Evolutionary conservation across 2,113 vertebrate species (phyloP), one percentile per base, ranked within the genome.

Genomic region (Ailurus styani): DNA sequence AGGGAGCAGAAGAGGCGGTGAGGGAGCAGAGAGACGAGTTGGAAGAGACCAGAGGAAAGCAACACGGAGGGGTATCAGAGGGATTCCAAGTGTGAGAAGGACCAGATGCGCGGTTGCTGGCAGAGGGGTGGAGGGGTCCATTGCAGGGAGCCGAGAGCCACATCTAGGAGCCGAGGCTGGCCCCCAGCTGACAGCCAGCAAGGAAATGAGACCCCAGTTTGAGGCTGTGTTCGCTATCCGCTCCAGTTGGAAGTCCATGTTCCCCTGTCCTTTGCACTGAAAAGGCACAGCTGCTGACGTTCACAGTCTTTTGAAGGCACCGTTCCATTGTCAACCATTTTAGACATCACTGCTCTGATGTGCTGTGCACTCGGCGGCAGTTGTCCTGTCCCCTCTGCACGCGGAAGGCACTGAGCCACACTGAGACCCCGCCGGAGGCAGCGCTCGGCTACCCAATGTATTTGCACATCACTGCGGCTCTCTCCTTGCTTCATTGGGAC

Each of bases 371-470:
- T 8, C 0, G 0, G 55, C 54, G 42, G 27, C 21, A 1, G 55
- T 62, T 27, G 17, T 42, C 82, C 34, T 23, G 34, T 54, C 18
- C 5, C 5, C 62, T 34, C 77, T 4, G 31, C 0, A 4, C 0
- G 0, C 3, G 45, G 45, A 37, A 87, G 54, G 64, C 1, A 4
- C n/a, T 1, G 55, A 54, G n/a, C 60, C 3, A 17, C 54, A 8
- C 37, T 34, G 42, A 3, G 18, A 34, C 21, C 27, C 47, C 1
- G 29, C 45, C 4, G 6, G 37, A 47, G 17, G 31, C 70, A 18
- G 23, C 45, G 6, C 37, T 55, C 37, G 15, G 1, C 17, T 0
- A 5, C 4, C 37, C 13, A 0, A 17, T 5, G n/a, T 29, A 10
- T 40, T 55, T 23, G 47, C 11, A n/a, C 47, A 31, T 57, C 68